phyloP scores from a whole-genome alignment of 2,113 vertebrate genomes.

The Coturnix japonica region DNA sequence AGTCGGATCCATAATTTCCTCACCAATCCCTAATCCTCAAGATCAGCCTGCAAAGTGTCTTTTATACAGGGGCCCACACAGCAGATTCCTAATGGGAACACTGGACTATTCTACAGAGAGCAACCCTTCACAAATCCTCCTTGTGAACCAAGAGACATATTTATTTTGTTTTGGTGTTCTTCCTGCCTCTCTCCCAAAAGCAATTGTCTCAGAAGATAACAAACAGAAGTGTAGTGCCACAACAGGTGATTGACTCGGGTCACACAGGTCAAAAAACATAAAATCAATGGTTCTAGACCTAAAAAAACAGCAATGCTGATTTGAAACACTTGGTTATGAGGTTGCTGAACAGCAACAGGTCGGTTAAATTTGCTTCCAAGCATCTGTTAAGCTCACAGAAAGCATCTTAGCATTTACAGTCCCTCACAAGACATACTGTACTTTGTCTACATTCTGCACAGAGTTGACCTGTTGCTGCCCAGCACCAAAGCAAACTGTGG shows the following conservation, averaged over 20 bases:
- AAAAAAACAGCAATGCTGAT: not conserved
- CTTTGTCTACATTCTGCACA: not conserved
- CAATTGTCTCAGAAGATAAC: not conserved
- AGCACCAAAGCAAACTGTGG: not conserved
- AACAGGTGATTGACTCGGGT: not conserved
- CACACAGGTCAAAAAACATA: not conserved
- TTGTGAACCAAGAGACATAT: not conserved
- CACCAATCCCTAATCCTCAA: slow-evolving; percentile 51
- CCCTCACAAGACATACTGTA: not conserved
- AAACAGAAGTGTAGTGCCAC: not conserved
- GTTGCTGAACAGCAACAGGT: not conserved
- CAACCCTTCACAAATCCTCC: not conserved
- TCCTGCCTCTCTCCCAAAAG: not conserved
- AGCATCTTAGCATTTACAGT: not conserved
- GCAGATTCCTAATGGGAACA: not conserved
- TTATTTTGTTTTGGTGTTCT: not conserved
- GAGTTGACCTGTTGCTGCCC: not conserved
- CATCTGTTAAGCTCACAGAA: not conserved
- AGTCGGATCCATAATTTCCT: slow-evolving; percentile 34
- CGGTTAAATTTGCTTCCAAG: not conserved
- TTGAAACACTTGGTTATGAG: not conserved
- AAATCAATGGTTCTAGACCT: not conserved
- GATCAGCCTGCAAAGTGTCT: slow-evolving; percentile 33
- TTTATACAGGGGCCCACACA: not conserved
- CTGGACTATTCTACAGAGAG: not conserved